A percentile compares a stretch with the other conserved stretches of the same genome.
Conservation (phyloP, 2,888 invertebrate species). For the Chrysomela aeneicollis region DNA sequence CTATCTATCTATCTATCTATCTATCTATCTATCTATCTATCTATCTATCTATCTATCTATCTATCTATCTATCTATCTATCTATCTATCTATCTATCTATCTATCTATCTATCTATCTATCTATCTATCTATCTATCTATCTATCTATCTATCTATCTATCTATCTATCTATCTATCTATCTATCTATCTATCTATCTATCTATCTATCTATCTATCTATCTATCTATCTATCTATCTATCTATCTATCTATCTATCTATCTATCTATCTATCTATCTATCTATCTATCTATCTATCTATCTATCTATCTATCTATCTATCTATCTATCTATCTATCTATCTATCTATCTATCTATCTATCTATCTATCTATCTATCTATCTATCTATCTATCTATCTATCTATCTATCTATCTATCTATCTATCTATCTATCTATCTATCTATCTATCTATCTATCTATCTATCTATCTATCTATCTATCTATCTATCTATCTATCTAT, state of each 20-base stretch:
- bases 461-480: conserved; percentile 9
- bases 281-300: conserved; percentile 9
- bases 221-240: conserved; percentile 9
- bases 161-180: conserved; percentile 9
- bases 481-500: conserved; percentile 5
- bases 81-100: conserved; percentile 9
- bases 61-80: conserved; percentile 9
- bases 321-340: conserved; percentile 9
- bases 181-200: conserved; percentile 9
- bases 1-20: conserved; percentile 9
- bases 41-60: conserved; percentile 9
- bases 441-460: conserved; percentile 9
- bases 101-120: conserved; percentile 9
- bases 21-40: conserved; percentile 9
- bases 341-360: conserved; percentile 9
- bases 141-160: conserved; percentile 9
- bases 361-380: conserved; percentile 9
- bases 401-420: conserved; percentile 9
- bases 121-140: conserved; percentile 9
- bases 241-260: conserved; percentile 9
- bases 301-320: conserved; percentile 9
- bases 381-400: conserved; percentile 9
- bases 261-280: conserved; percentile 9
- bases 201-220: conserved; percentile 9
- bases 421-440: conserved; percentile 9